Conservation (phyloP, 2,888 invertebrate species). For the Drosophila putrida region DNA sequence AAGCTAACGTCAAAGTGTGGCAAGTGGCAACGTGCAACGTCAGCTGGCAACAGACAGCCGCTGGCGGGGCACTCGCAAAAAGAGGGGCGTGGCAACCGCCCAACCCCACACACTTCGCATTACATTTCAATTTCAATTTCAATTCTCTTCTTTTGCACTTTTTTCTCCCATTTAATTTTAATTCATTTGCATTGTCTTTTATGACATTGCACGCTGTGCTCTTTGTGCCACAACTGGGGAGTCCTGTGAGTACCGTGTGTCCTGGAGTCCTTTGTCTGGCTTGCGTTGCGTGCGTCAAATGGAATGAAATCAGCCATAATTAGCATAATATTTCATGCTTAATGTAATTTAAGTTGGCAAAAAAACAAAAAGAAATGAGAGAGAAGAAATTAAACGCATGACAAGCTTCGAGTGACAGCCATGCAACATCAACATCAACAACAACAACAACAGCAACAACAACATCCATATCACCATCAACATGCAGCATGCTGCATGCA, state of each 20-base stretch:
- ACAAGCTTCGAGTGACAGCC: constrained; percentile 66
- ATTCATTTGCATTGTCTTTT: constrained; percentile 81
- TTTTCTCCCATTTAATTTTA: constrained; percentile 71
- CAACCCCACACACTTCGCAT: constrained; percentile 50
- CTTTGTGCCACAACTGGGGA: constrained; percentile 3
- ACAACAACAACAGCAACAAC: background rate
- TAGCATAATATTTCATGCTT: constrained; percentile 82
- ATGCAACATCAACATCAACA: constrained; percentile 56
- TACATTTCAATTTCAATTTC: constrained; percentile 77
- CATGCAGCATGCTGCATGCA: constrained; percentile 10
- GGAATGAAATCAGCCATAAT: constrained; percentile 78
- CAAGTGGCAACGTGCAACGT: constrained; percentile 35
- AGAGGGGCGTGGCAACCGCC: constrained; percentile 7
- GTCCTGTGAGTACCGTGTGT: constrained; percentile 27
- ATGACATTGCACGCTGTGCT: constrained; percentile 39
- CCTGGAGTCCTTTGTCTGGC: constrained; percentile 32
- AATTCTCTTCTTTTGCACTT: constrained; percentile 24
- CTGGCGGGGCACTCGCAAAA: constrained; percentile 13
- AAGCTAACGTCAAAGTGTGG: constrained; percentile 49
- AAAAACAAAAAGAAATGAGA: constrained; percentile 26
- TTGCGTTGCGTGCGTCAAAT: constrained; percentile 38
- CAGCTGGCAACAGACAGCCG: constrained; percentile 52
- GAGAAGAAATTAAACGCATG: constrained; percentile 40
- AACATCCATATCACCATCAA: constrained; percentile 8
- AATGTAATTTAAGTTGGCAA: constrained; percentile 80